Conservation (phyloP, 2,888 invertebrate species). For the Lasioglossum malachurum region DNA sequence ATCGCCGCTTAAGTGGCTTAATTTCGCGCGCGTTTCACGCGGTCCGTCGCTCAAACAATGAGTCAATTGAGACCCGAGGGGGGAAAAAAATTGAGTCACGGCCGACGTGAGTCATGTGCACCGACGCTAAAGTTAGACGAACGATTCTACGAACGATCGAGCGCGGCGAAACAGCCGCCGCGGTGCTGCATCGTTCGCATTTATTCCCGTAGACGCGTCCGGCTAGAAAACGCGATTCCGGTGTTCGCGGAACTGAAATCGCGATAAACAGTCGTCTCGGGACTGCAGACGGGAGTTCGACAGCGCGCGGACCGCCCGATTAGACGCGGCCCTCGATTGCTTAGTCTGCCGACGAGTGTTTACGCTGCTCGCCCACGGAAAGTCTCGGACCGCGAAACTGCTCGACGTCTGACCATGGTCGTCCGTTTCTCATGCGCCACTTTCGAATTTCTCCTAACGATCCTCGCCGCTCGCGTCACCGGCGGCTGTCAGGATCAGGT, state of each 20-base stretch:
- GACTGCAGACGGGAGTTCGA: not conserved
- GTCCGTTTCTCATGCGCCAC: conserved; percentile 31
- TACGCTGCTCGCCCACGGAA: conserved; percentile 52
- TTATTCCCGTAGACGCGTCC: conserved; percentile 4
- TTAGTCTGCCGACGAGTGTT: conserved; percentile 67
- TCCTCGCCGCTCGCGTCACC: too few relatives aligned
- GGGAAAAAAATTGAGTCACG: conserved; percentile 48
- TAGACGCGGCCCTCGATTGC: conserved; percentile 56
- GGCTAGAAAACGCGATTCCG: conserved; percentile 46
- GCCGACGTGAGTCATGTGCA: conserved; percentile 38
- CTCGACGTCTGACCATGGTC: conserved; percentile 34
- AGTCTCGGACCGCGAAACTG: conserved; percentile 35
- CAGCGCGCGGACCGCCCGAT: conserved; percentile 29
- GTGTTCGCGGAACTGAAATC: conserved; percentile 42
- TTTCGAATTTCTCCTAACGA: conserved; percentile 44
- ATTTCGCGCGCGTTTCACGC: conserved; percentile 40
- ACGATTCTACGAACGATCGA: conserved; percentile 19
- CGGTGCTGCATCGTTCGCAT: not conserved
- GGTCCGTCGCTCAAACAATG: conserved; percentile 39
- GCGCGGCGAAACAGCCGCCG: not conserved
- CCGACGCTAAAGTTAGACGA: conserved; percentile 34
- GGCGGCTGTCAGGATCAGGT: not conserved
- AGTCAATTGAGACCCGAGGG: conserved; percentile 43
- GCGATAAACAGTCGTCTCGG: conserved; percentile 35
- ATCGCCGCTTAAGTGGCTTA: conserved; percentile 49